A percentile compares a stretch with the other conserved stretches of the same genome.
phyloP scores from a whole-genome alignment of 2,113 vertebrate species.

The Leucopsar rothschildi region DNA sequence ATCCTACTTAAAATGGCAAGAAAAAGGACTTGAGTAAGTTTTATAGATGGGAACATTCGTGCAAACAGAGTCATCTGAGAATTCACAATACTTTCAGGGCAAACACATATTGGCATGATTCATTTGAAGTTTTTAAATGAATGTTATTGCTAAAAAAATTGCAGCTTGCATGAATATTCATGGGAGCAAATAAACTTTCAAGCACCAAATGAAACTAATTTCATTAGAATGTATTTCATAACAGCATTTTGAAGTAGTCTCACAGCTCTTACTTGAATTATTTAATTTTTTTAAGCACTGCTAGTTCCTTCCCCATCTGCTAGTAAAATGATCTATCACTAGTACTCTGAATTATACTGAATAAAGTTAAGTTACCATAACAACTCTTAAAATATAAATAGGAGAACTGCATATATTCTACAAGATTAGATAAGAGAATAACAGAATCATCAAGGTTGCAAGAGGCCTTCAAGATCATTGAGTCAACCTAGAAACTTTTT shows the following conservation, averaged over 20 bases:
- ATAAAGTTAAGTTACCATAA: not conserved
- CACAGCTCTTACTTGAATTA: not conserved
- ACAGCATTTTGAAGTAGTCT: conserved; percentile 29
- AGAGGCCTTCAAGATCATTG: not conserved
- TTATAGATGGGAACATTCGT: conserved; percentile 1
- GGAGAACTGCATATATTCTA: not conserved
- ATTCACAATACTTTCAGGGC: conserved; percentile 37
- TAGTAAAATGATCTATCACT: not conserved
- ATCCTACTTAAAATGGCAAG: not conserved
- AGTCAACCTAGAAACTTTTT: not conserved
- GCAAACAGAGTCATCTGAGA: conserved; percentile 9
- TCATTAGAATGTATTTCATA: conserved; percentile 37
- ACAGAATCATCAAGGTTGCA: not conserved
- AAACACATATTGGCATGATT: conserved; percentile 47
- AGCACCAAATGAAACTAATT: conserved; percentile 13
- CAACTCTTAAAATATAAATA: not conserved
- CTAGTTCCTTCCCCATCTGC: conserved; percentile 4
- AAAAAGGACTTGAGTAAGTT: not conserved
- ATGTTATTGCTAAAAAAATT: conserved; percentile 15
- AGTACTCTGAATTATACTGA: not conserved
- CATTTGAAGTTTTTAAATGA: conserved; percentile 22
- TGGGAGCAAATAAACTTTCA: conserved; percentile 25
- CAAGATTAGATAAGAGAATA: not conserved
- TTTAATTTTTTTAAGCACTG: conserved; percentile 17
- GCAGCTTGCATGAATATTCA: conserved; percentile 42